Evolutionary conservation across 2,888 invertebrate species (phyloP).

Genomic region (Agonopterix arenella): DNA sequence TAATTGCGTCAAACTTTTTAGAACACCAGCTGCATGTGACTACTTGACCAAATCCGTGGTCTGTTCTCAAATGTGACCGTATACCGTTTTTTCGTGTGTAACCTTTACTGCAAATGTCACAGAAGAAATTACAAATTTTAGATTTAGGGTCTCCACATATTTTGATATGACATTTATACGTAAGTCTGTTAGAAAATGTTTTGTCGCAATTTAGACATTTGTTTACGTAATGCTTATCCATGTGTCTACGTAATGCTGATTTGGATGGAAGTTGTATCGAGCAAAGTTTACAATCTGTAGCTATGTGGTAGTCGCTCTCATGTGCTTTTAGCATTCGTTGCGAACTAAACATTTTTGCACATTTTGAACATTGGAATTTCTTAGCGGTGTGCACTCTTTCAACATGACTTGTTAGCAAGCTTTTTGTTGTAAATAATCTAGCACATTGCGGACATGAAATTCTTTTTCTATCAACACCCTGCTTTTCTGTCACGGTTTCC

Average conservation of each 20-base stretch:
- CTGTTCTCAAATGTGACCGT: conserved; percentile 44
- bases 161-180: conserved; percentile 34
- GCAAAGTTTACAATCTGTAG: conserved; percentile 47
- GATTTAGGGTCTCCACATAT: conserved; percentile 35
- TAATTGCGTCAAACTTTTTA: conserved; percentile 53
- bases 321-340: conserved; percentile 42
- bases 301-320: conserved; percentile 36
- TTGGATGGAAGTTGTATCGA: conserved; percentile 46
- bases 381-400: conserved; percentile 52
- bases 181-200: conserved; percentile 39
- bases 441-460: conserved; percentile 41
- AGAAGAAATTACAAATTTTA: conserved; percentile 35
- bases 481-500: conserved; percentile 16
- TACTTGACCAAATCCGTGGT: conserved; percentile 49
- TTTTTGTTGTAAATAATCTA: conserved; percentile 35
- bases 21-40: conserved; percentile 52
- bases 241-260: conserved; percentile 36
- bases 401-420: conserved; percentile 35
- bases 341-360: conserved; percentile 50
- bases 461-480: conserved; percentile 1
- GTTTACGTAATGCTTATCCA: conserved; percentile 44
- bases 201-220: conserved; percentile 44
- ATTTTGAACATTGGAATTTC: conserved; percentile 40
- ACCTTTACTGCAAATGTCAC: conserved; percentile 53
- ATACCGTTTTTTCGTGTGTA: conserved; percentile 46